A percentile compares a stretch with the other conserved stretches of the same genome.
phyloP scores from a whole-genome alignment of 1,140 invertebrate genomes.

The Calliopsis andreniformis region DNA sequence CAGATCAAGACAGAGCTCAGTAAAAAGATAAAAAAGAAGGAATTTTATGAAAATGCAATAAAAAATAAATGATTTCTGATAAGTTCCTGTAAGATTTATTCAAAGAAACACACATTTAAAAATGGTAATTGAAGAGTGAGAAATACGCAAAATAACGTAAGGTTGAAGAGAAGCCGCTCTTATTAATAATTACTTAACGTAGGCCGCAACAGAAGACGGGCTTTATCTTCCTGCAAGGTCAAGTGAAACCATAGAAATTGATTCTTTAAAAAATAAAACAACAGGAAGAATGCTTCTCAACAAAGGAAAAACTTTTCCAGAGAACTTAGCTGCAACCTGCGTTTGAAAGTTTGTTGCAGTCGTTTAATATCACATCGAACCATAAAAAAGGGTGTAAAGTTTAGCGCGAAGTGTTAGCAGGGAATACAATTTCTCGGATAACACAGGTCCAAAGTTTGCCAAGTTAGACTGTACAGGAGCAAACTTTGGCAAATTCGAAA shows the following conservation, averaged over 20 bases:
- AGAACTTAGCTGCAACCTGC: neutral
- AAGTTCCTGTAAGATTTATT: too few species aligned
- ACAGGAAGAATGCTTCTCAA: conserved; percentile 2
- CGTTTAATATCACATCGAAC: neutral
- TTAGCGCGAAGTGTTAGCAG: neutral
- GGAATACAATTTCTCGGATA: neutral
- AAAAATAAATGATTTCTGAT: too few species aligned
- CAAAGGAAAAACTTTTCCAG: neutral
- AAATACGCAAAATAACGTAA: too few species aligned
- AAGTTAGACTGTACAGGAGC: neutral
- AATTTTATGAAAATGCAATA: too few species aligned
- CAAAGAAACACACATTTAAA: too few species aligned
- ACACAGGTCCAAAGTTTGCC: neutral
- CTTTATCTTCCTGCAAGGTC: neutral
- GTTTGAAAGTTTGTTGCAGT: neutral
- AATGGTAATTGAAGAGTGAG: too few species aligned
- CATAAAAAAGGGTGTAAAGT: neutral
- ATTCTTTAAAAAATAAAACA: neutral
- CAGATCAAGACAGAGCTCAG: too few species aligned
- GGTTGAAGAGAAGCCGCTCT: neutral
- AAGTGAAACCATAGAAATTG: conserved; percentile 15
- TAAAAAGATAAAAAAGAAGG: too few species aligned
- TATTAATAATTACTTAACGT: conserved; percentile 14
- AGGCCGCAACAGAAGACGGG: conserved; percentile 1
- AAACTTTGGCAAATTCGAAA: too few species aligned